Base-by-base conservation (phyloP, 1,140 invertebrate species). In the Trichogramma pretiosum region DNA sequence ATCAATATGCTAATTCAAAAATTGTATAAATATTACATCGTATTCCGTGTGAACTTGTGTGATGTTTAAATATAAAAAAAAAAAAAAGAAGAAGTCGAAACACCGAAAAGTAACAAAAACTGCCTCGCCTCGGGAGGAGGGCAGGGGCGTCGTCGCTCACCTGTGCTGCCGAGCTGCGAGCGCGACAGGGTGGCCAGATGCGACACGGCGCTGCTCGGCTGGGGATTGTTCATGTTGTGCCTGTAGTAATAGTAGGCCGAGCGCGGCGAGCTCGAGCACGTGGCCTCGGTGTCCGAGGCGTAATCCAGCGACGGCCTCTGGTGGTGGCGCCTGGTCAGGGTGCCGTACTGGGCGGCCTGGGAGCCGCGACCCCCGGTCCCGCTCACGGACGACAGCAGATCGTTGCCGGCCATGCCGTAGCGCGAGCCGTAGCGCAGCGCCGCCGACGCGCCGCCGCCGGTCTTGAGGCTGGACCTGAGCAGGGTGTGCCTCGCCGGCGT, bases 241-340 rank as follows among this genome's bases (percentile, higher is more conserved):
- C 76, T 78, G 57, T 84, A 84, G 61, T 84, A 88, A 59, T 88
- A 88, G 61, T 87, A 87, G 28, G 82, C 82, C 30, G 82, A 80
- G 48, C 85, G 76, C 14, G 83, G 79, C 14, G 84, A 85, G 19
- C 71, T 72, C 8, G 73, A 70, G 50, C 83, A 84, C 0, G 84
- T 85, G 2, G 89, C 87, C 74, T 98, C 93, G 0, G 93, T 95
- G 62, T 97, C 93, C 13, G 92, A 95, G 24, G 88, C 89, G 64
- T 92, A 93, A 68, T 92, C 89, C 53, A 92, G 72, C 35, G 84
- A 83, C 18, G 80, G 75, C 50, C 85, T 74, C 54, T 85, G 82
- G 50, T 85, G 74, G 55, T 85, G 82, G 50, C 85, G 74, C 61
- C 84, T 77, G 0, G 79, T 78, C 42, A 81, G 68, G 45, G 77